Conservation (phyloP, 2,113 vertebrate species). For the Octodon degus region DNA sequence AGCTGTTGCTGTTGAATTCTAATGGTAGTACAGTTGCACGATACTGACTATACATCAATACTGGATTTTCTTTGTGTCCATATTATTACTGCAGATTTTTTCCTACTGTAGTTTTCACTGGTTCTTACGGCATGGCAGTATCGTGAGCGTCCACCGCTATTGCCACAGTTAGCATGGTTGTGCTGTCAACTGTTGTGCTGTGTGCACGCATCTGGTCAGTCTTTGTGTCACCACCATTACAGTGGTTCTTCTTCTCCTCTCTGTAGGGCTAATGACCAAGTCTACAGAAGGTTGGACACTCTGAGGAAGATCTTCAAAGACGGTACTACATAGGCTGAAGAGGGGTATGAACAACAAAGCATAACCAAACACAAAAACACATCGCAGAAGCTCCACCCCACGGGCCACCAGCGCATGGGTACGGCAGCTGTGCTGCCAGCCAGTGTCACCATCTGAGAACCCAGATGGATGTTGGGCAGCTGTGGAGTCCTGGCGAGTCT, state of each 20-base stretch:
- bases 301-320: not conserved
- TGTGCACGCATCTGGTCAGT: not conserved
- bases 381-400: not conserved
- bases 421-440: too few relatives aligned
- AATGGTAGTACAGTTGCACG: not conserved
- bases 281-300: not conserved
- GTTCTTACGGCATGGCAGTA: not conserved
- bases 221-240: not conserved
- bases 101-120: not conserved
- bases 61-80: not conserved
- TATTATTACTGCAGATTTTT: not conserved
- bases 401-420: too few relatives aligned
- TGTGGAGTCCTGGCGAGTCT: too few relatives aligned
- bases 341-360: not conserved
- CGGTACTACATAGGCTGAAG: not conserved
- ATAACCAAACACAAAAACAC: not conserved
- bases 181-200: not conserved
- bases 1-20: not conserved
- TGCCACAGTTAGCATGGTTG: not conserved
- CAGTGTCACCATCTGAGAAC: too few relatives aligned
- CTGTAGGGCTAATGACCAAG: not conserved
- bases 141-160: not conserved
- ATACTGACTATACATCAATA: not conserved
- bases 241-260: not conserved
- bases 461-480: too few relatives aligned